Evolutionary conservation across 2,888 invertebrate genomes (phyloP), one percentile per base, ranked within the genome.

Genomic region (Cephus sareptanus): DNA sequence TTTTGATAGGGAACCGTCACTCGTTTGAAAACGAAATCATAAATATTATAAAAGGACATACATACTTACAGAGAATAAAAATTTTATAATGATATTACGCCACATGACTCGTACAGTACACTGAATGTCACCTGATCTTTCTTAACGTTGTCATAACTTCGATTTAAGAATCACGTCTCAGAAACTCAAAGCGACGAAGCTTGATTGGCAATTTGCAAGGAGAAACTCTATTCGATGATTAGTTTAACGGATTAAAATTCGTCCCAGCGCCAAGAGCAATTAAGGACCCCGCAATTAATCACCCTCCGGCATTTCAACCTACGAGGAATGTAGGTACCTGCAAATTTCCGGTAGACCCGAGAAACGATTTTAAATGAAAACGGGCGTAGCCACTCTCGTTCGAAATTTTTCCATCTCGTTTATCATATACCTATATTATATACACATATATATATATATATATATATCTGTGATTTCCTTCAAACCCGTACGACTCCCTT

Each of bases 291-390:
- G 77, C 79, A 75, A 76, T 71, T 33, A 34, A 71, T 71, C 71
- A 71, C 31, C 71, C 71, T 78, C 74, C 74, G 77, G 77, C 79
- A 82, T 79, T 83, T 85, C 87, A 87, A 85, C 87, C 87, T 87
- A 86, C 78, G 83, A 87, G 88, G 88, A 88, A 88, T 86, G 87
- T 85, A 85, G 85, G 85, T 89, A 89, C 89, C 88, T 90, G 89
- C 87, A 87, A 89, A 89, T 89, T 89, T 90, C 90, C 90, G 88
- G 86, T 83, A 85, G 81, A 80, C 23, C 56, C 83, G 34, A 74
- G 74, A 74, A 37, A 37, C 35, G 74, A 33, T 74, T 74, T n/a
- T n/a, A 35, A 35, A 37, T 30, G 33, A 34, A 75, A 70, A 34
- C 23, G 56, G 33, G 40, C 30, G 77, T 35, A 75, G n/a, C 30